These are phyloP conservation scores for Corythornis cristatus DNA, from an alignment of 2,113 vertebrate genomes.

Conservation along the genomic window DNA sequence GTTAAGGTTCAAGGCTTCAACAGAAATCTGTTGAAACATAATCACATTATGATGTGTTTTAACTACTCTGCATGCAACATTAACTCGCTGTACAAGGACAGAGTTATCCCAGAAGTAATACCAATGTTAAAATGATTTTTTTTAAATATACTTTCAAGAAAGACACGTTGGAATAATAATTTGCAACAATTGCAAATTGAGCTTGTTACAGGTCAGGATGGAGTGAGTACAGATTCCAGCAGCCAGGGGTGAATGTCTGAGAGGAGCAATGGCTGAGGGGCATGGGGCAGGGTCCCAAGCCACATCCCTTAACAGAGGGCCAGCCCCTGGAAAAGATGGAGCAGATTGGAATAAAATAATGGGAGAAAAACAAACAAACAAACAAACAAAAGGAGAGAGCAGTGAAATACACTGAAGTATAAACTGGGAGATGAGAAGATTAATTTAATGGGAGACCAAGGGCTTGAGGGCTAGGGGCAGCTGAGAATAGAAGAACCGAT, in stretches of 20 bases:
- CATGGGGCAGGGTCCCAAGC: background rate
- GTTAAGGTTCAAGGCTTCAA: background rate
- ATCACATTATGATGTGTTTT: background rate
- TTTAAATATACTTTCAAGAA: background rate
- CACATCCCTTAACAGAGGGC: background rate
- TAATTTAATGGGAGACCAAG: background rate
- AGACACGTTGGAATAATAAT: background rate
- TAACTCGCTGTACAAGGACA: background rate
- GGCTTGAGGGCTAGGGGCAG: background rate
- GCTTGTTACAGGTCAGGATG: background rate
- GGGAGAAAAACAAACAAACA: background rate
- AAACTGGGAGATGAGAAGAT: background rate
- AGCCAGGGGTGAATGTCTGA: background rate
- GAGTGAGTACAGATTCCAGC: background rate
- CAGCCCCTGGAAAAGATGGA: background rate
- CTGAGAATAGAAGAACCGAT: background rate
- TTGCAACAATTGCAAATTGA: background rate
- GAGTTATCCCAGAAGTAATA: background rate
- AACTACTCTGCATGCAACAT: background rate
- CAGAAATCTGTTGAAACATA: background rate
- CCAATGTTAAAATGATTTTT: background rate
- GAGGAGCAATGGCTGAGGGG: background rate
- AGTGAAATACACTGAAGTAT: background rate
- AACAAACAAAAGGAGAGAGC: background rate
- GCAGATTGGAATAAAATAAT: background rate